Evolutionary conservation across 2,888 invertebrate genomes (phyloP), one percentile per base, ranked within the genome.

Genomic region (Watsonalla cultraria): DNA sequence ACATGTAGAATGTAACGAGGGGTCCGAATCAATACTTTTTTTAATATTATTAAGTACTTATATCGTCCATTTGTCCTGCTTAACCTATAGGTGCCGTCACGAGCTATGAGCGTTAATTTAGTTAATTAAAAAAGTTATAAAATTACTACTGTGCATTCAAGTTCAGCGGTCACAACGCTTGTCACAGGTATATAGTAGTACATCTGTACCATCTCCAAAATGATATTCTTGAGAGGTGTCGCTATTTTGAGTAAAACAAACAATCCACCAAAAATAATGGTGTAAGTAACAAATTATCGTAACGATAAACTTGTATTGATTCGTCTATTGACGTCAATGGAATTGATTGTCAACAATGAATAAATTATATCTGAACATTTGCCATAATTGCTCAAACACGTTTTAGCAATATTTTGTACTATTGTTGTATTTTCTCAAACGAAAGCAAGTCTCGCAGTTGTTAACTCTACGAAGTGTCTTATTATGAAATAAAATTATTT

Each of bases 401-500:
- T 80, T 80, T 80, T 78, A 78, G 73, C 75, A 63, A 69, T 70
- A 68, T 62, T 73, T 66, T 65, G 59, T 62, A 61, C 58, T 67
- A 60, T 66, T 70, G 68, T 69, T 68, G 66, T 64, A 11, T 11
- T 11, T 42, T 42, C 9, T 11, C 5, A 11, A 5, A 8, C 5
- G 11, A 8, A 42, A 8, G 11, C 5, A 7, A 11, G 46, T 70
- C 67, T 70, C 49, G 53, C 7, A 54, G 47, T 71, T 68, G 57
- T 55, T 57, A 39, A 49, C 56, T 71, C 78, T 78, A 64, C 66
- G 72, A 66, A 61, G 58, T 62, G 67, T 64, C 67, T 72, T 67
- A 64, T 80, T 82, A 81, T 74, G 78, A 70, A 79, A 81, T 76
- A 72, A 71, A 70, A 67, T 66, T 74, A 83, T 78, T 71, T 73